Conservation (phyloP, 2,888 invertebrate species). For the Chironomus tentans region DNA sequence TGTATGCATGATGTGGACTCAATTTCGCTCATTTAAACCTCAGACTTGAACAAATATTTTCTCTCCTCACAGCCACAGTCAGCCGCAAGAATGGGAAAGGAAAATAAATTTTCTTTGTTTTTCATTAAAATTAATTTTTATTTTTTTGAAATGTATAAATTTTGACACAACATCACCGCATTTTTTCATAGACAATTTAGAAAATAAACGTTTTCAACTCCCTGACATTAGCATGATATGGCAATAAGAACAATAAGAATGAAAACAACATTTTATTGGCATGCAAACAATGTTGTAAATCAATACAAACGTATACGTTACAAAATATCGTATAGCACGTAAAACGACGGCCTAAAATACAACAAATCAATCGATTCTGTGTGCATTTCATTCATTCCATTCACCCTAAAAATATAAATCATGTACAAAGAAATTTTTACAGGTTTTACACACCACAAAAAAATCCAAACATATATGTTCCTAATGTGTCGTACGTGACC, state of each 20-base stretch:
- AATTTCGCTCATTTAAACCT: neutral
- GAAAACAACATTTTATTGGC: too few relatives aligned
- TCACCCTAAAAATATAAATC: neutral
- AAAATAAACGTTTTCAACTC: too few relatives aligned
- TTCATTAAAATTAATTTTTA: neutral
- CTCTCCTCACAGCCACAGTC: neutral
- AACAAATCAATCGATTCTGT: neutral
- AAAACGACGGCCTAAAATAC: neutral
- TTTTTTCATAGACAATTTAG: neutral
- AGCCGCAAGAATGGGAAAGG: too few relatives aligned
- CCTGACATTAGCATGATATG: too few relatives aligned
- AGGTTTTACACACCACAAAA: neutral
- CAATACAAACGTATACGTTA: too few relatives aligned
- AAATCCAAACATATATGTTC: neutral
- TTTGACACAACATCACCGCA: neutral
- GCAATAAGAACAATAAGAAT: too few relatives aligned
- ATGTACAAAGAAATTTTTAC: neutral
- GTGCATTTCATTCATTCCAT: neutral
- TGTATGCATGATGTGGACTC: neutral
- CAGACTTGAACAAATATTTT: neutral
- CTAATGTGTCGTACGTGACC: constrained; percentile 1
- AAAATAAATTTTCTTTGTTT: too few relatives aligned
- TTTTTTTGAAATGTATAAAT: too few relatives aligned
- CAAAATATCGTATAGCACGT: neutral
- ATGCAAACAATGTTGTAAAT: too few relatives aligned